Evolutionary conservation across 2,888 invertebrate species (phyloP).

Genomic region (Rhamphomyia laevipes): DNA sequence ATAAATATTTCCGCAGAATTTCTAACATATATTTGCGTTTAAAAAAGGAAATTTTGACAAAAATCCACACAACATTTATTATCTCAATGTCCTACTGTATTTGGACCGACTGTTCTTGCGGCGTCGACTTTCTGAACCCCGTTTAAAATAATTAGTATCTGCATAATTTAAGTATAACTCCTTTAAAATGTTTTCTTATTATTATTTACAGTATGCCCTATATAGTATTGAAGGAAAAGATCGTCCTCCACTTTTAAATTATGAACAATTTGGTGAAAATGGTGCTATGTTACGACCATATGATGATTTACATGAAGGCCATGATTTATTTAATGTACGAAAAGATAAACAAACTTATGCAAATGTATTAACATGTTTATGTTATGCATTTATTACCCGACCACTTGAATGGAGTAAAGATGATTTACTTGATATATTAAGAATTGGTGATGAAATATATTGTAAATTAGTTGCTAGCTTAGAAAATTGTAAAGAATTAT

Average conservation of each 20-base stretch:
- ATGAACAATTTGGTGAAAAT: conserved; percentile 28
- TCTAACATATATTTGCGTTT: too few relatives aligned
- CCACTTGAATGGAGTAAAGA: conserved; percentile 16
- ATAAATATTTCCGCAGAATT: too few relatives aligned
- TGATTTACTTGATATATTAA: conserved; percentile 18
- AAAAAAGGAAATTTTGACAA: too few relatives aligned
- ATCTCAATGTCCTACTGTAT: too few relatives aligned
- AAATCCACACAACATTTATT: too few relatives aligned
- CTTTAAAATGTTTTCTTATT: conserved; percentile 1
- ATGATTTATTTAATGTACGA: conserved; percentile 13
- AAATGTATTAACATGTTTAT: conserved; percentile 17
- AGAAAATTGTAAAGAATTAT: conserved; percentile 7
- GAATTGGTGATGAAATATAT: conserved; percentile 18
- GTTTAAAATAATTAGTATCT: too few relatives aligned
- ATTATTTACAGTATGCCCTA: conserved; percentile 1
- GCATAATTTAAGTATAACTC: not conserved
- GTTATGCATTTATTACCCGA: conserved; percentile 15
- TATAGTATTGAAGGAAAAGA: conserved; percentile 16
- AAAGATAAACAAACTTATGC: conserved; percentile 19
- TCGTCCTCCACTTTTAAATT: conserved; percentile 37
- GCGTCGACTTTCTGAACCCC: too few relatives aligned
- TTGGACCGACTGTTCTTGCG: too few relatives aligned
- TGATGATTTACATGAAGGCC: conserved; percentile 18
- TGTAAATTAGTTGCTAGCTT: conserved; percentile 12
- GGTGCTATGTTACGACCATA: conserved; percentile 33